Base-by-base conservation (phyloP, 2,113 vertebrate genomes). In the Eulemur rufifrons region DNA sequence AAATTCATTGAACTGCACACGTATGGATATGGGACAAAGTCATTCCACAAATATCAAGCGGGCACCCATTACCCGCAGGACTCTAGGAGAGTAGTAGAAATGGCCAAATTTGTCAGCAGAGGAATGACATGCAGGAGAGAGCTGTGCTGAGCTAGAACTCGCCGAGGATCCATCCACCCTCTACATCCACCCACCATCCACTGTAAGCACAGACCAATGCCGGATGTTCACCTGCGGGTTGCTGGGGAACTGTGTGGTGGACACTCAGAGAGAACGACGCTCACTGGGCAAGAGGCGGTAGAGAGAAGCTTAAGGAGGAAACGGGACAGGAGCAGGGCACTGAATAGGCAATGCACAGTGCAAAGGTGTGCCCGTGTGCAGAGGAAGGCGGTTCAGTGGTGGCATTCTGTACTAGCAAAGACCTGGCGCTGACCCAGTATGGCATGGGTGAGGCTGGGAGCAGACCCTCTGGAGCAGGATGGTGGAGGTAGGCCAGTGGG, bases 301-400 rank as follows among this genome's bases (percentile, higher is more conserved):
- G 15, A 86, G 20, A 80, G 45, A 39, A n/a, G 63, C 11, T 3
- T n/a, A 18, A 21, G 89, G 23, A 73, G 76, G 69, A 89, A 86
- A 68, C 2, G 1, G 61, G 13, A 42, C 39, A 18, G 1, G 8
- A 18, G 61, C 18, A 20, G 34, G 50, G 71, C n/a, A 27, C 1
- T 13, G 21, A 81, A 37, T 1, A 37, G n/a, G 54, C 5, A 59
- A 42, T 8, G 45, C 37, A 39, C 2, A 76, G 45, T 0, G 4
- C 56, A 34, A 39, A 87, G 45, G 14, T 20, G 17, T 25, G 14
- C n/a, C 12, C 3, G 3, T 0, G 37, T 29, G 25, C 32, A 56
- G 52, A 34, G n/a, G 66, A 45, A 64, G 68, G 80, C 10, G 39
- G 25, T 2, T 39, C 34, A 15, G 12, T 34, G 0, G 0, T 2